Percentiles rank a stretch among this genome's conserved stretches.
Conservation (phyloP, 2,888 invertebrate genomes). For the Gymnosoma rotundatum region DNA sequence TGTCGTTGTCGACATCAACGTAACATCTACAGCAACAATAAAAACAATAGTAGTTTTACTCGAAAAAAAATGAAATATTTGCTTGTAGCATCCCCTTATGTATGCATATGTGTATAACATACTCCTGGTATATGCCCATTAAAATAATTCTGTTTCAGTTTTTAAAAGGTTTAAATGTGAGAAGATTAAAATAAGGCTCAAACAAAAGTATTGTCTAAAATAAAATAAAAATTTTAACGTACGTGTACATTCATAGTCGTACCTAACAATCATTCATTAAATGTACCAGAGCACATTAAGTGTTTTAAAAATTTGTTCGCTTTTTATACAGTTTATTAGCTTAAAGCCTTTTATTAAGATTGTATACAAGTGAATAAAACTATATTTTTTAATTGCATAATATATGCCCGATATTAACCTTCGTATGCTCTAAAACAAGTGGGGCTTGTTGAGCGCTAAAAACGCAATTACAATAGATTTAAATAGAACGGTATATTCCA, state of each 20-base stretch:
- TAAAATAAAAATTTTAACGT: slow-evolving; percentile 4
- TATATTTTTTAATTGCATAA: too few species aligned
- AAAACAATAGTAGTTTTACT: slow-evolving; percentile 19
- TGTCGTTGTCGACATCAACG: slow-evolving; percentile 40
- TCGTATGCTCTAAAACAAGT: too few species aligned
- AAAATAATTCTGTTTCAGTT: slow-evolving; percentile 55
- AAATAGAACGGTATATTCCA: too few species aligned
- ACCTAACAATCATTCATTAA: slow-evolving; percentile 27
- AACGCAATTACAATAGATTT: too few species aligned
- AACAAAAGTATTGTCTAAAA: slow-evolving; percentile 38
- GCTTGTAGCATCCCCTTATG: neutral
- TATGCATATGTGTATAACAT: neutral
- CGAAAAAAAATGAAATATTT: neutral
- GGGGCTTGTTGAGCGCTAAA: too few species aligned
- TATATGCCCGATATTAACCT: too few species aligned
- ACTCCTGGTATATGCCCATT: slow-evolving; percentile 5
- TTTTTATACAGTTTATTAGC: slow-evolving; percentile 22
- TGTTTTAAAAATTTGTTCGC: slow-evolving; percentile 24
- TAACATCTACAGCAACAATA: slow-evolving; percentile 16
- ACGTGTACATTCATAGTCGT: slow-evolving; percentile 5
- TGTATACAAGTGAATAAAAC: neutral
- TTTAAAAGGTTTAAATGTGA: slow-evolving; percentile 67
- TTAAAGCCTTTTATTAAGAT: slow-evolving; percentile 18
- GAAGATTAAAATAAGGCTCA: slow-evolving; percentile 64
- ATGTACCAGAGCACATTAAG: slow-evolving; percentile 29